Evolutionary conservation across 2,797 vertebrate species (phyloP).

Genomic region (Hyperoplus immaculatus): DNA sequence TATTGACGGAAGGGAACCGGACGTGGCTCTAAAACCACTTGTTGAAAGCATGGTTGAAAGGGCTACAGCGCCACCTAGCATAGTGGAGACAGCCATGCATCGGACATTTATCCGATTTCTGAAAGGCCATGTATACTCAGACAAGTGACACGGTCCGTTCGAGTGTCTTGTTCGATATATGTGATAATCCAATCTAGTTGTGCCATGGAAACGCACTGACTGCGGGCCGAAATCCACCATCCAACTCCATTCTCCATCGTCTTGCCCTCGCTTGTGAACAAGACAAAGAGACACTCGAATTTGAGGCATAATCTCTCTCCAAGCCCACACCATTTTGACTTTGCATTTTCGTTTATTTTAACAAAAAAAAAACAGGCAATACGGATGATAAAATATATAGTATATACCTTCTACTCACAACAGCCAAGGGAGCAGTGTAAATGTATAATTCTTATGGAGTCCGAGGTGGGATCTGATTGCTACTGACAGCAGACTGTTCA

Average conservation of each 20-base stretch:
- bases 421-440: constrained; percentile 37
- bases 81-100: too few relatives aligned
- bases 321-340: neutral
- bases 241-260: constrained; percentile 9
- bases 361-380: constrained; percentile 6
- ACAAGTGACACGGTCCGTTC: too few relatives aligned
- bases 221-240: neutral
- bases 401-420: constrained; percentile 27
- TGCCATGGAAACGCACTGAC: too few relatives aligned
- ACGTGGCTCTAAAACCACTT: too few relatives aligned
- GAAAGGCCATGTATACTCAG: too few relatives aligned
- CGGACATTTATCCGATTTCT: too few relatives aligned
- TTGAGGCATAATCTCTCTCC: neutral
- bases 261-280: neutral
- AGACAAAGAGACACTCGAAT: constrained; percentile 6
- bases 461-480: constrained; percentile 70
- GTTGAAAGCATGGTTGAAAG: too few relatives aligned
- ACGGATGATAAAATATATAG: constrained; percentile 15
- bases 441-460: constrained; percentile 31
- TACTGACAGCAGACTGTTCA: constrained; percentile 77
- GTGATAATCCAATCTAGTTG: too few relatives aligned
- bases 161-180: too few relatives aligned
- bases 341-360: constrained; percentile 8
- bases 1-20: too few relatives aligned
- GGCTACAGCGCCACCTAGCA: too few relatives aligned